A percentile compares a stretch with the other conserved stretches of the same genome.
phyloP scores from a whole-genome alignment of 1,140 invertebrate genomes.

The Pogonus chalceus region DNA sequence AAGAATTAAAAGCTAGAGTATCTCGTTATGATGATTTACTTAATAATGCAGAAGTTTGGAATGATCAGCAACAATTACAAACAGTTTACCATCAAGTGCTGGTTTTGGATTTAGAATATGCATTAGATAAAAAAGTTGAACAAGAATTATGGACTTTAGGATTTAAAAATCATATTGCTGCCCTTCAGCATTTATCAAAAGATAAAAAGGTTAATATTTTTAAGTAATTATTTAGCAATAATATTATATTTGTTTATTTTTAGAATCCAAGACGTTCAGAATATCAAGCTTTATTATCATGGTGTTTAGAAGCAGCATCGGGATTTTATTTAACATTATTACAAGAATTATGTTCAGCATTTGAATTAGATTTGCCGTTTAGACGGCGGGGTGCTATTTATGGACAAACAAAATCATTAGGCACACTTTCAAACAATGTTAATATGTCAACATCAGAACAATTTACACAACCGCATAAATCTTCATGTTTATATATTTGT shows the following conservation, averaged over 20 bases:
- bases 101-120: constrained; percentile 72
- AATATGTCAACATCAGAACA: constrained; percentile 18
- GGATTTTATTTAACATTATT: constrained; percentile 75
- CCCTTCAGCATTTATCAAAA: constrained; percentile 61
- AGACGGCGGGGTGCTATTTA: constrained; percentile 35
- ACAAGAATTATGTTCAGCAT: constrained; percentile 71
- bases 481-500: constrained; percentile 71
- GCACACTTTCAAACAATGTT: neutral
- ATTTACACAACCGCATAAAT: constrained; percentile 47
- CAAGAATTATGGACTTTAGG: constrained; percentile 83
- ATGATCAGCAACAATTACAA: constrained; percentile 54
- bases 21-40: constrained; percentile 49
- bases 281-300: constrained; percentile 61
- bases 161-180: constrained; percentile 79
- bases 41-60: constrained; percentile 50
- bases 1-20: constrained; percentile 57
- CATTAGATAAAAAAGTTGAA: constrained; percentile 80
- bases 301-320: constrained; percentile 71
- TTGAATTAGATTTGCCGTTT: constrained; percentile 71
- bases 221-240: neutral
- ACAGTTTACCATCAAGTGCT: constrained; percentile 73
- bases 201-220: constrained; percentile 55
- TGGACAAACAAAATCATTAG: constrained; percentile 22
- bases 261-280: constrained; percentile 61
- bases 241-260: constrained; percentile 20